Base-by-base conservation (phyloP, 2,797 vertebrate species). In the Cyclura pinguis region DNA sequence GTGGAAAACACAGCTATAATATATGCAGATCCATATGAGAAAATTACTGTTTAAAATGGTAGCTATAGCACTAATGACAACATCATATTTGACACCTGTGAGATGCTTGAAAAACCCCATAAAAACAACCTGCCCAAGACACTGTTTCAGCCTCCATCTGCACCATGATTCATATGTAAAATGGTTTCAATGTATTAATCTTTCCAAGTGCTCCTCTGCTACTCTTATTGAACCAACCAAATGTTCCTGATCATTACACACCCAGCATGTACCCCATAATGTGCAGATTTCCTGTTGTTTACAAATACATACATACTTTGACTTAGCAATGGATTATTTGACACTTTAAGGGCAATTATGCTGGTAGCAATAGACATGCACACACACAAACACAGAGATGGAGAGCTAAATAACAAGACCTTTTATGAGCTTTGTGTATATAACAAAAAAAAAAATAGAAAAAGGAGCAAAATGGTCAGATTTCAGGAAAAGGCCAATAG, bases 311-410 rank as follows among this genome's bases (percentile, higher is more conserved):
- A 88, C 80, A 72, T 52, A 81, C 83, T 87, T 86, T 94, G 85
- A 42, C 57, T 88, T 92, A 92, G 91, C 90, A 95, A 93, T 81
- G 89, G 93, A 90, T 84, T 96, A 92, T 89, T 85, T 93, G 90
- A 91, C 92, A 94, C 80, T 59, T 95, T 86, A 87, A 95, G 93
- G 93, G 88, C 84, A 92, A 92, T 89, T 92, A 83, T 91, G 91
- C 90, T 94, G 90, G 72, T 35, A 92, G 91, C 86, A 87, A 88
- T 59, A 74, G 50, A 93, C n/a, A 35, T 27, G 35, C 16, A 59
- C 6, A 47, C 6, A 80, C 29, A 35, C 18, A 74, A 7, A 59
- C 18, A 84, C 38, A 84, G 12, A 69, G 47, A 84, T 27, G 29
- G 10, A 32, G 10, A 69, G 67, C 57, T 73, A 64, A 2, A 9